Conservation (phyloP, 2,888 invertebrate species). For the Eutolmus rufibarbis region DNA sequence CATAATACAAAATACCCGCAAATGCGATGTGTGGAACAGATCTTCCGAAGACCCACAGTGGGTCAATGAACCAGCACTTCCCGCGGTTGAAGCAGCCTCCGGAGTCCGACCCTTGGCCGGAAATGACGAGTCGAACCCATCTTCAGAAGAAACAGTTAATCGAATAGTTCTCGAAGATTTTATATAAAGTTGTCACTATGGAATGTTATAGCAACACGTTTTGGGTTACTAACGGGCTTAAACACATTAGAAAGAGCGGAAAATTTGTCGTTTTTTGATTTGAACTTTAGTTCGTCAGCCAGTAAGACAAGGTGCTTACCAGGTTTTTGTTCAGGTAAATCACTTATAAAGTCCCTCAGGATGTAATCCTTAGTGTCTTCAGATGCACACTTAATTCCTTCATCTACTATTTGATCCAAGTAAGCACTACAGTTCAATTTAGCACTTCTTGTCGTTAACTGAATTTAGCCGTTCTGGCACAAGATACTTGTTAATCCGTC, state of each 20-base stretch:
- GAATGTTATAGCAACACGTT: neutral
- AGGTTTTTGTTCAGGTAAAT: neutral
- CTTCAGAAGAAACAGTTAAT: constrained; percentile 1
- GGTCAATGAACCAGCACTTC: constrained; percentile 3
- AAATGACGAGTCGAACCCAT: neutral
- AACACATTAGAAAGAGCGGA: neutral
- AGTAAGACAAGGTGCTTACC: neutral
- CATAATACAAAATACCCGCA: neutral
- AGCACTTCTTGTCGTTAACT: constrained; percentile 7
- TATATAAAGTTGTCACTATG: neutral
- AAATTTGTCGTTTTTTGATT: neutral
- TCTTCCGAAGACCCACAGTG: neutral
- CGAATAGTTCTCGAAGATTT: neutral
- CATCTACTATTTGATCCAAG: neutral
- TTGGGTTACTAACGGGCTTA: neutral
- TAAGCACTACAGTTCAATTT: neutral
- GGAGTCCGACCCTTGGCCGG: neutral
- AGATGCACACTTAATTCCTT: neutral
- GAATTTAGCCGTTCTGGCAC: neutral
- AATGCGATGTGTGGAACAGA: neutral
- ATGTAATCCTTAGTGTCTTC: neutral
- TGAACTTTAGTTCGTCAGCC: neutral
- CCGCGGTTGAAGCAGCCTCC: neutral
- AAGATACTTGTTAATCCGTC: constrained; percentile 9
- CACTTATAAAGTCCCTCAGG: neutral